Base-by-base conservation (phyloP, 1,140 invertebrate genomes). In the Atta colombica region DNA sequence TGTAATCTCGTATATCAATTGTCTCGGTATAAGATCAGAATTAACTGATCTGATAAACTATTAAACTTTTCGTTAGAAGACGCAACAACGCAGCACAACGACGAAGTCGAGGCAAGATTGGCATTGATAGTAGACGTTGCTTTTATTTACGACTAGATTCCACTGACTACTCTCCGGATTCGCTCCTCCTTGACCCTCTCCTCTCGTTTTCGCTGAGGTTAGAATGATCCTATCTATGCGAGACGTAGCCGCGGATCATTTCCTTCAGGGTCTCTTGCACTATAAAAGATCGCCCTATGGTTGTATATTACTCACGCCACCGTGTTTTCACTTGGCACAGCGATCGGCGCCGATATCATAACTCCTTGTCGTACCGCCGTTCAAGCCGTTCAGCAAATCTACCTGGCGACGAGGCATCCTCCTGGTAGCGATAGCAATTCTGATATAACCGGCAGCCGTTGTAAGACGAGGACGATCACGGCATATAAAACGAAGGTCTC, bases 291-390 rank as follows among this genome's bases (percentile, higher is more conserved):
- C 94, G 93, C 92, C 93, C 93, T 93, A 92, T 92, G 93, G 92
- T 94, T 94, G 94, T 95, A 95, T 95, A 95, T 95, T 95, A 95
- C 95, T 95, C 94, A 95, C 94, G 94, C 94, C 94, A 94, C 92
- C 92, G 94, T 95, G 93, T 95, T 95, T 95, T 95, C 95, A 95
- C 95, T 95, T 94, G 94, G 94, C 93, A 89, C 92, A 89, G 92
- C 93, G 95, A 95, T 95, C 94, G 94, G 86, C 90, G 90, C 94
- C 93, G 95, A 95, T 95, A 95, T 95, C 95, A 95, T 95, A 95
- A 95, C 94, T 95, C 95, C 94, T 94, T 95, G 95, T 95, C 95
- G 93, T 94, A 93, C 91, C 93, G 93, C 88, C 91, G 91, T 93
- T 94, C 92, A 90, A 91, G 21, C 21, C 21, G 21, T 21, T 88